phyloP scores from a whole-genome alignment of 2,113 vertebrate species.

The Mustela nigripes region DNA sequence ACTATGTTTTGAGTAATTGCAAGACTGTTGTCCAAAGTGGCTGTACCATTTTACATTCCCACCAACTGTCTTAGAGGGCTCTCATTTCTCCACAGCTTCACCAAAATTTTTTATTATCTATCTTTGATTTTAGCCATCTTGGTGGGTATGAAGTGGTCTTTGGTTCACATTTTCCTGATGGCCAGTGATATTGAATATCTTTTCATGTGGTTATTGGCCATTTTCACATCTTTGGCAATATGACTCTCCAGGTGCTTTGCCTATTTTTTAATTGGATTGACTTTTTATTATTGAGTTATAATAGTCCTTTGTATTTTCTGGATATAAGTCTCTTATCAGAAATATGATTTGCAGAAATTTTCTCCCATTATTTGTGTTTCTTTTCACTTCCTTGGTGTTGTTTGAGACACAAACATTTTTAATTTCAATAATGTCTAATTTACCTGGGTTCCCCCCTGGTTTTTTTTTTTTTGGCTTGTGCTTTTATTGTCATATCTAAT shows the following conservation, averaged over 20 bases:
- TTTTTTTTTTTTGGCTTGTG: not conserved
- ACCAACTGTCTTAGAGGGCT: not conserved
- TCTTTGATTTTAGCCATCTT: not conserved
- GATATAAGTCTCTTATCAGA: not conserved
- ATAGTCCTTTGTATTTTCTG: not conserved
- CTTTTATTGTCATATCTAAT: not conserved
- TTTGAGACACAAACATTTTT: constrained; percentile 13
- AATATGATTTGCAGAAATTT: not conserved
- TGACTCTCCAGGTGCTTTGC: not conserved
- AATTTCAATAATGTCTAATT: not conserved
- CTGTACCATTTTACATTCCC: not conserved
- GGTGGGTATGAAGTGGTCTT: not conserved
- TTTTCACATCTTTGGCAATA: not conserved
- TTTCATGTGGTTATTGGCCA: not conserved
- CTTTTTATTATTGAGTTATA: constrained; percentile 2
- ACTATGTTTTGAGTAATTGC: not conserved
- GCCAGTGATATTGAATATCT: not conserved
- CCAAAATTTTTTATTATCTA: not conserved
- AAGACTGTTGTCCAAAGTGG: not conserved
- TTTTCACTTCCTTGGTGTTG: not conserved
- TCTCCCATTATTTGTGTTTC: not conserved
- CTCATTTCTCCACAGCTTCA: not conserved
- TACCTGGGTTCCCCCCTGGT: not conserved
- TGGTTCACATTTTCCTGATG: not conserved
- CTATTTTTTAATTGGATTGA: not conserved